Evolutionary conservation across 2,888 invertebrate genomes (phyloP).

Genomic region (Troglohyphantes excavatus): DNA sequence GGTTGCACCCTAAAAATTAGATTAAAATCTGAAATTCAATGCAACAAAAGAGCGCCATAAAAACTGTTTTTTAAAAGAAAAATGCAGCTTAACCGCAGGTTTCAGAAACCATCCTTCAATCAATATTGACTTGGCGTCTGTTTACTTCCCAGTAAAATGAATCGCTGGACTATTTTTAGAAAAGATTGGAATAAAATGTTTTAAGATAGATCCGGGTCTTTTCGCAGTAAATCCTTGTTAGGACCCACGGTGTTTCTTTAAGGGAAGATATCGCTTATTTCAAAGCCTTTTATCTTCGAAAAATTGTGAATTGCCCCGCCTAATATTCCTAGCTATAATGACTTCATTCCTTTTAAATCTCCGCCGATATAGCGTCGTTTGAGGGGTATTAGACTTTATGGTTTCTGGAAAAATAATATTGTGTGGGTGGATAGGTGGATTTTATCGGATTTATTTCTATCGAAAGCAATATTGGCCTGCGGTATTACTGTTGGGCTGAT

Average conservation of each 20-base stretch:
- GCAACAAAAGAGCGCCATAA: not conserved
- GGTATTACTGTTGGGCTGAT: too few relatives aligned
- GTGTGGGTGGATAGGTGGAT: not conserved
- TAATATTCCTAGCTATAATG: conserved; percentile 26
- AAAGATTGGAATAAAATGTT: conserved; percentile 14
- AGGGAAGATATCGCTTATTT: conserved; percentile 27
- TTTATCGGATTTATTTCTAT: conserved; percentile 8
- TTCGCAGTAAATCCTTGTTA: conserved; percentile 22
- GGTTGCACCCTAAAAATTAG: not conserved
- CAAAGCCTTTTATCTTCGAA: conserved; percentile 40
- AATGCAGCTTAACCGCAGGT: conserved; percentile 37
- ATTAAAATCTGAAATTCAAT: not conserved
- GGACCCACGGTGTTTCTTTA: not conserved
- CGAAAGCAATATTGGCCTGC: not conserved
- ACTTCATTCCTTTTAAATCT: conserved; percentile 22
- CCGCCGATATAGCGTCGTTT: not conserved
- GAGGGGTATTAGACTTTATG: not conserved
- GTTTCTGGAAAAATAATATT: not conserved
- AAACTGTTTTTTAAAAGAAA: too few relatives aligned
- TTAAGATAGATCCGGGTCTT: not conserved
- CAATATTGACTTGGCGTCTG: conserved; percentile 55
- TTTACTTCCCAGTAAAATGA: conserved; percentile 42
- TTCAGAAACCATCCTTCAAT: conserved; percentile 49
- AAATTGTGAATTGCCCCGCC: conserved; percentile 8
- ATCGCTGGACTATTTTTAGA: conserved; percentile 38